These are phyloP conservation scores for Temnothorax longispinosus DNA, from an alignment of 1,140 invertebrate species.

Conservation along the genomic window DNA sequence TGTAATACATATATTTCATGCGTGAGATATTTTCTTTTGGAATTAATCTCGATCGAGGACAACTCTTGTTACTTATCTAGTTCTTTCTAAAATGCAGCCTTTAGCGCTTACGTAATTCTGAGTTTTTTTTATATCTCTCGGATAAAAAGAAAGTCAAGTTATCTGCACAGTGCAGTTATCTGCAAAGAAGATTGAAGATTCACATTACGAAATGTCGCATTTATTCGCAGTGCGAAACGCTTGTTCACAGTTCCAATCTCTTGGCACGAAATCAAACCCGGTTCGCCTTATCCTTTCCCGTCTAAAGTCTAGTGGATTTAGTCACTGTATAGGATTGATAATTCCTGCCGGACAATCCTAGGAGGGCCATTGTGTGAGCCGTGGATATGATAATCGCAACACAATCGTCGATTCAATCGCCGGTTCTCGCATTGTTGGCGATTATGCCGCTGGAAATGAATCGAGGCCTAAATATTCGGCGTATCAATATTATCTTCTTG, in stretches of 20 bases:
- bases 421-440: not conserved
- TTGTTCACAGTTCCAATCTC: slow-evolving; percentile 6
- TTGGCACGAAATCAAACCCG: slow-evolving; percentile 34
- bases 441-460: not conserved
- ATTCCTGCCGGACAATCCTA: slow-evolving; percentile 27
- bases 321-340: slow-evolving; percentile 24
- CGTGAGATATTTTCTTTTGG: not conserved
- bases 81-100: not conserved
- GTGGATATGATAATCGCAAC: not conserved
- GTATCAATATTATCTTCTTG: not conserved
- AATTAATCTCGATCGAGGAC: not conserved
- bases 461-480: not conserved
- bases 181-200: not conserved
- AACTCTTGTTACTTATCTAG: not conserved
- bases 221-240: slow-evolving; percentile 12
- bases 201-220: not conserved
- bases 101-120: not conserved
- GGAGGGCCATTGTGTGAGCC: slow-evolving; percentile 19
- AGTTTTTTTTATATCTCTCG: not conserved
- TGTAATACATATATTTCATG: not conserved
- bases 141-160: not conserved
- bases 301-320: not conserved
- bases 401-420: slow-evolving; percentile 37
- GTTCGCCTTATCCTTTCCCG: not conserved
- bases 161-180: not conserved